Conservation (phyloP, 2,888 invertebrate genomes). For the Drosophila sordidula region DNA sequence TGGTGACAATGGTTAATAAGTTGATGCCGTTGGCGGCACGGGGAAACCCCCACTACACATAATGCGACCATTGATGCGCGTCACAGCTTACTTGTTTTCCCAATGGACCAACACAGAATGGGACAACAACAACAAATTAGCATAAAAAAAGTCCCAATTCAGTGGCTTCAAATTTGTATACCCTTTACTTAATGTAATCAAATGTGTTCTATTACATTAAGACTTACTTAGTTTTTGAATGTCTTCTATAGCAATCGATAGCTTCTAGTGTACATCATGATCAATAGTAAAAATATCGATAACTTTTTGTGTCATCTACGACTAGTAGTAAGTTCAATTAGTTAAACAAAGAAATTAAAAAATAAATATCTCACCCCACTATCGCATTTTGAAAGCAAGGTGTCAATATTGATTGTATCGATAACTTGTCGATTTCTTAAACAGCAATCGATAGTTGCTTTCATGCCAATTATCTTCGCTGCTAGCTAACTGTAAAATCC, state of each 20-base stretch:
- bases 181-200: not conserved
- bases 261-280: too few relatives aligned
- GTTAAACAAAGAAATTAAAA: too few relatives aligned
- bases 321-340: too few relatives aligned
- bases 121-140: not conserved
- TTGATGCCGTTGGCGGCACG: constrained; percentile 9
- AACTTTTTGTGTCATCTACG: not conserved
- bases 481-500: too few relatives aligned
- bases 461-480: too few relatives aligned
- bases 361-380: too few relatives aligned
- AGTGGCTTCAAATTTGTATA: constrained; percentile 2
- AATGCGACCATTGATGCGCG: constrained; percentile 14
- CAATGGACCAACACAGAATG: constrained; percentile 7
- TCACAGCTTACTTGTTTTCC: constrained; percentile 18
- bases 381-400: too few relatives aligned
- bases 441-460: not conserved
- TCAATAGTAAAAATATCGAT: not conserved
- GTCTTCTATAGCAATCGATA: too few relatives aligned
- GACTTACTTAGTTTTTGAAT: too few relatives aligned
- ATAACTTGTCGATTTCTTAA: not conserved
- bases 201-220: not conserved
- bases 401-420: not conserved
- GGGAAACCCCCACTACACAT: constrained; percentile 40
- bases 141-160: not conserved
- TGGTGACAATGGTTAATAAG: constrained; percentile 36